Percentiles rank a stretch among this genome's conserved stretches.
phyloP scores from a whole-genome alignment of 2,113 vertebrate genomes.

The Cricetomys ansorgei region DNA sequence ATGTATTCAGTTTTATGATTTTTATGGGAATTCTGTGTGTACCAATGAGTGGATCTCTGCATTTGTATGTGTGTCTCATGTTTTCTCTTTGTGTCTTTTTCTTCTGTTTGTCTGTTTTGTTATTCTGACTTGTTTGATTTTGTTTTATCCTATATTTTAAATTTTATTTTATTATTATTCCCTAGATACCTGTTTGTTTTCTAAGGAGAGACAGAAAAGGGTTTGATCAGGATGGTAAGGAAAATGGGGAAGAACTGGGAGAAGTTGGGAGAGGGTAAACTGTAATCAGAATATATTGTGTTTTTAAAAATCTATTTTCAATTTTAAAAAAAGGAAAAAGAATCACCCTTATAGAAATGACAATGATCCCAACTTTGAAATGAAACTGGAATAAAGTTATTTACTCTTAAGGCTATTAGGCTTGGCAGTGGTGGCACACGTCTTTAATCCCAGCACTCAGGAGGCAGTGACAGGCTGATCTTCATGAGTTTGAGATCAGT shows the following conservation, averaged over 20 bases:
- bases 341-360: neutral
- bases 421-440: neutral
- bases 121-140: neutral
- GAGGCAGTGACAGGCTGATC: neutral
- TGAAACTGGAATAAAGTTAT: neutral
- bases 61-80: neutral
- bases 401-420: neutral
- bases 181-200: neutral
- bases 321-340: neutral
- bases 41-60: neutral
- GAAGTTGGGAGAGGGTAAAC: neutral
- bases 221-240: neutral
- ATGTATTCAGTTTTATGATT: neutral
- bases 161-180: neutral
- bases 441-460: neutral
- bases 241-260: neutral
- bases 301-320: neutral
- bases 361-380: neutral
- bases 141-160: neutral
- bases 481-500: neutral
- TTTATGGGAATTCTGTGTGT: neutral
- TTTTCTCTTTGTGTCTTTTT: neutral
- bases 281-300: neutral
- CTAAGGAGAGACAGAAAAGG: neutral
- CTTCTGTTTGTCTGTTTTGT: neutral